phyloP scores from a whole-genome alignment of 2,113 vertebrate genomes.

The Dasyprocta punctata region DNA sequence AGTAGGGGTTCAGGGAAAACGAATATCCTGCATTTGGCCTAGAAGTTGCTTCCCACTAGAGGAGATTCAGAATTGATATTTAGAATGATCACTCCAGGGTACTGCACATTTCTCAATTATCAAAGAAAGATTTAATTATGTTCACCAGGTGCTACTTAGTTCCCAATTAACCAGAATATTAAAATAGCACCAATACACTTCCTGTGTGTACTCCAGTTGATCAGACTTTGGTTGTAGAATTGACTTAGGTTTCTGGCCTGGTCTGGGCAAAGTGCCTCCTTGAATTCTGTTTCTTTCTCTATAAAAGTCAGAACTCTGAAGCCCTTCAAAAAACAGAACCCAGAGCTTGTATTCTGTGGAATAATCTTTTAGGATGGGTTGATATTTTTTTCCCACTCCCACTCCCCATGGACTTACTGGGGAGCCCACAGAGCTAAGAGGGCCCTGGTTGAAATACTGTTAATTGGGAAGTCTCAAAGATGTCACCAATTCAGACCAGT shows the following conservation, averaged over 20 bases:
- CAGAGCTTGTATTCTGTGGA: not conserved
- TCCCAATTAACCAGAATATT: conserved; percentile 53
- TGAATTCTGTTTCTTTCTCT: not conserved
- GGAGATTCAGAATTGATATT: conserved; percentile 60
- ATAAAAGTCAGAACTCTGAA: not conserved
- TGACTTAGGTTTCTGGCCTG: not conserved
- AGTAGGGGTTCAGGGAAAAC: not conserved
- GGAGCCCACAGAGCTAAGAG: not conserved
- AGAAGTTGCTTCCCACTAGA: not conserved
- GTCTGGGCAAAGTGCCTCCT: not conserved
- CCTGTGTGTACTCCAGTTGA: not conserved
- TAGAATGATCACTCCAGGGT: conserved; percentile 43
- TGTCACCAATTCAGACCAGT: not conserved
- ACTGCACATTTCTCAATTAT: conserved; percentile 47
- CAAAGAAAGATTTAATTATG: conserved; percentile 70
- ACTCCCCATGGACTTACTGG: not conserved
- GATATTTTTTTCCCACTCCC: not conserved
- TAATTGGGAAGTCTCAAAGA: not conserved
- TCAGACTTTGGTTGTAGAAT: not conserved
- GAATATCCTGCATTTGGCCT: not conserved
- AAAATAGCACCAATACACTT: not conserved
- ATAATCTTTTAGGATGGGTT: not conserved
- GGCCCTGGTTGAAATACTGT: not conserved
- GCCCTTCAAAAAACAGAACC: not conserved
- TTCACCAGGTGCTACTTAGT: conserved; percentile 47